Conservation (phyloP, 2,888 invertebrate species). For the Laspeyria flexula region DNA sequence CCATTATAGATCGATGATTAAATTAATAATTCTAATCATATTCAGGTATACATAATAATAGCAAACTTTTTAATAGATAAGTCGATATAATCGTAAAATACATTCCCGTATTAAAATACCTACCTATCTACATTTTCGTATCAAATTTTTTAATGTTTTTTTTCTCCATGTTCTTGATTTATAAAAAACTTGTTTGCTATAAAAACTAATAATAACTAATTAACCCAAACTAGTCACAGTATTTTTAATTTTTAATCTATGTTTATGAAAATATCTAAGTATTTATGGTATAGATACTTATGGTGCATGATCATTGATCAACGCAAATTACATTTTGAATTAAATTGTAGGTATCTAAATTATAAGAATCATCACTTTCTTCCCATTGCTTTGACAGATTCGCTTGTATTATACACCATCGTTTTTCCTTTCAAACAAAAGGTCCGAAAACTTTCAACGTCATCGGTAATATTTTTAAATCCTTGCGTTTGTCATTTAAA, state of each 20-base stretch:
- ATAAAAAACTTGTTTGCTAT: slow-evolving; percentile 60
- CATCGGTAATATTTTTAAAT: slow-evolving; percentile 19
- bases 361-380: slow-evolving; percentile 20
- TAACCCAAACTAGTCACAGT: slow-evolving; percentile 56
- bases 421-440: slow-evolving; percentile 21
- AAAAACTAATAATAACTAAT: slow-evolving; percentile 57
- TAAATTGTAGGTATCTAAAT: slow-evolving; percentile 26
- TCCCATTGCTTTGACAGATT: slow-evolving; percentile 25
- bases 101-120: slow-evolving; percentile 83
- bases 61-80: slow-evolving; percentile 61
- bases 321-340: slow-evolving; percentile 30
- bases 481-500: slow-evolving; percentile 37
- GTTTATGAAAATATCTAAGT: slow-evolving; percentile 39
- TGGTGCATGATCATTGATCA: slow-evolving; percentile 19
- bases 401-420: slow-evolving; percentile 13
- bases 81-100: slow-evolving; percentile 72
- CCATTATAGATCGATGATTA: slow-evolving; percentile 43
- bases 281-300: slow-evolving; percentile 17
- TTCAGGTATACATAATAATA: slow-evolving; percentile 55
- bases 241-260: slow-evolving; percentile 29
- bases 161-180: slow-evolving; percentile 53
- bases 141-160: slow-evolving; percentile 77
- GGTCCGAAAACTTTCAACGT: slow-evolving; percentile 8
- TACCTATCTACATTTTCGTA: slow-evolving; percentile 84
- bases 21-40: slow-evolving; percentile 50